Conservation (phyloP, 2,113 vertebrate genomes). For the Xerus inauris region DNA sequence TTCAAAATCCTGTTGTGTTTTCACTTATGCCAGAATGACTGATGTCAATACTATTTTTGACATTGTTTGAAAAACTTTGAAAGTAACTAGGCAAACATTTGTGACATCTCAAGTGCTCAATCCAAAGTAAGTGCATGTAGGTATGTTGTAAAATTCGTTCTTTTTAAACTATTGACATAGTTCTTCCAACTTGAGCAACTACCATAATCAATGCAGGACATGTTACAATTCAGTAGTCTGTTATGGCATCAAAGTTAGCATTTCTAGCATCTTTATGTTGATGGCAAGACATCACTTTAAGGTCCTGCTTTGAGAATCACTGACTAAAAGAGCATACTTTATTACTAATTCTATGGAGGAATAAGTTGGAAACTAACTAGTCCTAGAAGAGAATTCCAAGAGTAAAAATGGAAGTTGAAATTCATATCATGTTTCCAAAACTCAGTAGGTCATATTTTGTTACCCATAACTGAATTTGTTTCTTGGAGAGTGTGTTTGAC, state of each 20-base stretch:
- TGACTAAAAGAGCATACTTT: background rate
- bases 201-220: background rate
- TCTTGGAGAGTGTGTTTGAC: background rate
- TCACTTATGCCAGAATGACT: background rate
- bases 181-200: background rate
- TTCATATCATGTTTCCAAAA: conserved; percentile 22
- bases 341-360: background rate
- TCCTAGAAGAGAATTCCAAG: conserved; percentile 32
- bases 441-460: background rate
- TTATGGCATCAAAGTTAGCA: background rate
- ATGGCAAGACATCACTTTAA: background rate
- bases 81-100: background rate
- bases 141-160: background rate
- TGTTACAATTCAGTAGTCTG: background rate
- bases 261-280: background rate
- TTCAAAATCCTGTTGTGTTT: background rate
- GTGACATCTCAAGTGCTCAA: background rate
- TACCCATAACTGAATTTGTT: background rate
- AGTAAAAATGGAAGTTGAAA: conserved; percentile 17
- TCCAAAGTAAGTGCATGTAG: background rate
- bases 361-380: background rate
- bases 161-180: conserved; percentile 10
- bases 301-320: background rate
- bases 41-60: background rate
- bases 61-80: background rate